phyloP scores from a whole-genome alignment of 1,140 invertebrate species.

The Oscheius sp. region DNA sequence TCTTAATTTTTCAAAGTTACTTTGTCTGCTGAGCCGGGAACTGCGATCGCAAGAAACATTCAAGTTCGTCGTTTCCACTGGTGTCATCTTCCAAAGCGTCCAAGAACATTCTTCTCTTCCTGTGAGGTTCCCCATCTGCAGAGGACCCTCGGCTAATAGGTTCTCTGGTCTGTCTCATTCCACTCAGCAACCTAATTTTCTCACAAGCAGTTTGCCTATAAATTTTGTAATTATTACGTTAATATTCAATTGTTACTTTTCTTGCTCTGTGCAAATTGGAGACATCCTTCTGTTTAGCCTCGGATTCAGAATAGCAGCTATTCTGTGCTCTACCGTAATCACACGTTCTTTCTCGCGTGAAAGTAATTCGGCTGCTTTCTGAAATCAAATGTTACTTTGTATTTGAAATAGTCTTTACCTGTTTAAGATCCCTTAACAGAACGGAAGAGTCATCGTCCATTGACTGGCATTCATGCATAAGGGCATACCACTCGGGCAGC shows the following conservation, averaged over 20 bases:
- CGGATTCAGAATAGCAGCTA: constrained; percentile 39
- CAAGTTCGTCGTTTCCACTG: constrained; percentile 33
- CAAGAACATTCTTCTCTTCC: constrained; percentile 41
- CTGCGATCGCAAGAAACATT: constrained; percentile 35
- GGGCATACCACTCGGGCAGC: constrained; percentile 33
- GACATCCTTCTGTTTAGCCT: constrained; percentile 18
- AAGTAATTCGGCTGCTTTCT: constrained; percentile 19
- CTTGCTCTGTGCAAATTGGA: constrained; percentile 30
- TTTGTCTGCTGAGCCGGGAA: constrained; percentile 30
- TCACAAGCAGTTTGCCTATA: constrained; percentile 5
- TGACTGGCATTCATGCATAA: constrained; percentile 33
- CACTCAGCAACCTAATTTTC: constrained; percentile 6
- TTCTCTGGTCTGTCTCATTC: constrained; percentile 19
- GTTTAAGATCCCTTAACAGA: constrained; percentile 25
- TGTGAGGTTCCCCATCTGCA: constrained; percentile 30
- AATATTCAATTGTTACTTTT: constrained; percentile 11
- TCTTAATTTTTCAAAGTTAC: constrained; percentile 16
- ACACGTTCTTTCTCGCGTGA: constrained; percentile 18
- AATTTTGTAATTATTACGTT: not conserved
- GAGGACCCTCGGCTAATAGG: constrained; percentile 26
- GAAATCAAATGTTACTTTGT: too few relatives aligned
- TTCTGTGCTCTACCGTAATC: constrained; percentile 37
- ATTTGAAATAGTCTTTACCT: too few relatives aligned
- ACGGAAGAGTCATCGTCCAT: constrained; percentile 21
- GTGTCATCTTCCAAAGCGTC: constrained; percentile 36